phyloP scores from a whole-genome alignment of 2,113 vertebrate species.

The Ceyx melanurus region DNA sequence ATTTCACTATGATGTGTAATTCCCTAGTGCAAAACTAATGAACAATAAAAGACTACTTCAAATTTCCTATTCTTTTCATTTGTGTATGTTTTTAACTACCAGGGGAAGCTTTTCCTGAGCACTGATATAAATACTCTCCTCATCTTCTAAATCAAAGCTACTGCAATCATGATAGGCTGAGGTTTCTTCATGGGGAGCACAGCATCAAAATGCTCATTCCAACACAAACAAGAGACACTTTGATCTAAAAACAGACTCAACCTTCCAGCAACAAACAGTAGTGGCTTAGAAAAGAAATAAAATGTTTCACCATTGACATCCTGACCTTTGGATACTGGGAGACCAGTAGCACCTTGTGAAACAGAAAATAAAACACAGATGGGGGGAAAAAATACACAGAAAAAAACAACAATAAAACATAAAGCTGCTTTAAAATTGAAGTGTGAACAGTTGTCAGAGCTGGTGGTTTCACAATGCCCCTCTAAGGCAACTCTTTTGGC shows the following conservation, averaged over 20 bases:
- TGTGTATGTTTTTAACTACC: neutral
- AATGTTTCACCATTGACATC: neutral
- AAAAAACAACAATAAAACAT: neutral
- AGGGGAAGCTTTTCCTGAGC: constrained; percentile 9
- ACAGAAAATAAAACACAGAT: neutral
- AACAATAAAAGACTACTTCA: neutral
- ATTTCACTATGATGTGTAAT: neutral
- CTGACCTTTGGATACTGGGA: neutral
- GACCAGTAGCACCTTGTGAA: neutral
- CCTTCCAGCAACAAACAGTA: neutral
- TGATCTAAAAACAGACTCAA: constrained; percentile 41
- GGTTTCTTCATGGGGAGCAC: neutral
- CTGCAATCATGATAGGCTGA: neutral
- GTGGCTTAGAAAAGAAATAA: neutral
- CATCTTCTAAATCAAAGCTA: neutral
- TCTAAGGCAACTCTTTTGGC: neutral
- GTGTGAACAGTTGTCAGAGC: neutral
- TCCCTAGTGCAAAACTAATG: too few species aligned
- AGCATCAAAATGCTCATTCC: neutral
- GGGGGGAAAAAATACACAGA: neutral
- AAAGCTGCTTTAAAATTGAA: neutral
- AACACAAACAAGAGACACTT: constrained; percentile 27
- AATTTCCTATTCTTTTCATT: neutral
- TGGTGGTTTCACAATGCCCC: neutral
- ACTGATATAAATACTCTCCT: neutral